Conservation (phyloP, 2,888 invertebrate genomes). For the Seira musarum region DNA sequence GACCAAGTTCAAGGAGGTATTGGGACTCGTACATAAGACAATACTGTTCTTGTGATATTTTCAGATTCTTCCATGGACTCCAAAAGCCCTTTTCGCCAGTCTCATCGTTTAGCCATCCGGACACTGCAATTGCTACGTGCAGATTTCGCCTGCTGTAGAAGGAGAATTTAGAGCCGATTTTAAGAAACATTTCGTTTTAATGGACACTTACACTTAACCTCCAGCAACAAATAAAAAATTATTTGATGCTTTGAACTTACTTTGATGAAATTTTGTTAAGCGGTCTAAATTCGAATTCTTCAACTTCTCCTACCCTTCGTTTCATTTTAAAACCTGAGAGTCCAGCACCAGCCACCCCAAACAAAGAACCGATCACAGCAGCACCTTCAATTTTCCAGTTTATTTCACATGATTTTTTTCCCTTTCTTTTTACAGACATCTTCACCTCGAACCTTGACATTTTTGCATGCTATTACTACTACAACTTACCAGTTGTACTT, state of each 20-base stretch:
- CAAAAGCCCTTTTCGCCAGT: conserved; percentile 72
- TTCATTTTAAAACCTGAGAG: conserved; percentile 81
- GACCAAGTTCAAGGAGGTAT: conserved; percentile 76
- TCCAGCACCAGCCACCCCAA: conserved; percentile 81
- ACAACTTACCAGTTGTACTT: conserved; percentile 72
- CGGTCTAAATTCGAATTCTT: conserved; percentile 79
- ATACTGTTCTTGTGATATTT: conserved; percentile 78
- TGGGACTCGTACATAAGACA: conserved; percentile 78
- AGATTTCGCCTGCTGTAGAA: conserved; percentile 72
- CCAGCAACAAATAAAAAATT: no score
- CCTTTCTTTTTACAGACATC: no score
- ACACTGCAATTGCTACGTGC: conserved; percentile 78
- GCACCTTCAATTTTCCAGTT: conserved; percentile 36
- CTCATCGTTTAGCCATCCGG: conserved; percentile 79
- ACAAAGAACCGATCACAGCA: conserved; percentile 76
- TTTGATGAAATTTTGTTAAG: conserved; percentile 72
- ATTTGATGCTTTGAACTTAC: conserved; percentile 47
- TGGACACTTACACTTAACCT: no score
- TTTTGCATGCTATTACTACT: no score
- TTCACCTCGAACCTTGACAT: no score
- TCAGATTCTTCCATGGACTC: conserved; percentile 76
- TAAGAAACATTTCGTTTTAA: not conserved
- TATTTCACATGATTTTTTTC: not conserved
- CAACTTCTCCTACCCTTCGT: conserved; percentile 77
- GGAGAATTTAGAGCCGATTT: not conserved